Evolutionary conservation across 2,888 invertebrate species (phyloP).

Genomic region (Drosophila anomalata): DNA sequence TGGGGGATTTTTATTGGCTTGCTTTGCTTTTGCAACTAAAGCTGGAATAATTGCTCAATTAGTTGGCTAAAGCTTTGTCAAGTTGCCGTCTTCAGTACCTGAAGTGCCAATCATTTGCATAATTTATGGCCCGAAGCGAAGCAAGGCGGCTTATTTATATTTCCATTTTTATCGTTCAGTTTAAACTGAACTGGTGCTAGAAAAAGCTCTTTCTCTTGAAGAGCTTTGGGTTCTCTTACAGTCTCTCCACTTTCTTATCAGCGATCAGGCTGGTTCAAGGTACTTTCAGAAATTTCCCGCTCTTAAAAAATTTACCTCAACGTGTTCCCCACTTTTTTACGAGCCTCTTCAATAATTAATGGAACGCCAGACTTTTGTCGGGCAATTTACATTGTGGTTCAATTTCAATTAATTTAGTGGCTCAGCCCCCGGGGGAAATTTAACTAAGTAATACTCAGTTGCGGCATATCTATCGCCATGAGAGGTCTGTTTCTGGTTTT

Average conservation of each 20-base stretch:
- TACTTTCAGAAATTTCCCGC: slow-evolving; percentile 15
- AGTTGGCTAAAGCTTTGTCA: not conserved
- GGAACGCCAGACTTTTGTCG: slow-evolving; percentile 23
- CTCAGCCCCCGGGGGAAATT: slow-evolving; percentile 63
- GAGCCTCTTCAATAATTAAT: slow-evolving; percentile 20
- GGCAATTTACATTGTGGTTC: slow-evolving; percentile 43
- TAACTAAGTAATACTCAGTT: slow-evolving; percentile 48
- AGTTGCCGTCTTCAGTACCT: slow-evolving; percentile 2
- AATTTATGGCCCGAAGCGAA: slow-evolving; percentile 14
- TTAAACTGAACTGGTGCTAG: slow-evolving; percentile 1
- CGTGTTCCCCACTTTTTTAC: slow-evolving; percentile 10
- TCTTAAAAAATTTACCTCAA: slow-evolving; percentile 1
- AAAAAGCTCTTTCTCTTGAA: slow-evolving; percentile 13
- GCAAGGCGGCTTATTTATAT: slow-evolving; percentile 19
- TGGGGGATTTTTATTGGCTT: slow-evolving; percentile 6
- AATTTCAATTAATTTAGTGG: slow-evolving; percentile 50
- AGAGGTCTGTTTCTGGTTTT: slow-evolving; percentile 40
- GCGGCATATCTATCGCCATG: slow-evolving; percentile 43
- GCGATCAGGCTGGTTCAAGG: slow-evolving; percentile 22
- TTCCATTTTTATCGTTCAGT: slow-evolving; percentile 8
- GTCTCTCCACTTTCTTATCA: slow-evolving; percentile 44
- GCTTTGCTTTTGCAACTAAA: not conserved
- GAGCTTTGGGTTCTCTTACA: slow-evolving; percentile 8
- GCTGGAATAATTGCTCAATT: slow-evolving; percentile 3
- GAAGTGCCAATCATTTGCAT: slow-evolving; percentile 30